Conservation (phyloP, 1,140 invertebrate genomes). For the Scaptomyza pallida region DNA sequence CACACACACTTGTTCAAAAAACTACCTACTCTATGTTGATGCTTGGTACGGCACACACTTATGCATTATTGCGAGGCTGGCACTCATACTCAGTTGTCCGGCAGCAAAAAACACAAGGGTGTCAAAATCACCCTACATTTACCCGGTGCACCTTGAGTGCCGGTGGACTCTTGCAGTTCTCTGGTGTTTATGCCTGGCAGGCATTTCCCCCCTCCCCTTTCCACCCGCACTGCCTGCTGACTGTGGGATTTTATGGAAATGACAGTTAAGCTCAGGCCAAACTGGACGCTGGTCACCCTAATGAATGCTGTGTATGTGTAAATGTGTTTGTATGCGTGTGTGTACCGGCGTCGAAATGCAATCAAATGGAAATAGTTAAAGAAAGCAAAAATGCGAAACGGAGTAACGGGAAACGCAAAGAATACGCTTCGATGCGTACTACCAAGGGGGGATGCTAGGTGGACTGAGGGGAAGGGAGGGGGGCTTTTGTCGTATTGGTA, state of each 20-base stretch:
- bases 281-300: conserved; percentile 66
- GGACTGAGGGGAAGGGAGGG: background rate
- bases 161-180: too few relatives aligned
- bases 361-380: conserved; percentile 81
- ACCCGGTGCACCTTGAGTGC: too few relatives aligned
- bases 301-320: conserved; percentile 50
- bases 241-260: conserved; percentile 66
- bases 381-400: conserved; percentile 42
- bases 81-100: too few relatives aligned
- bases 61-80: too few relatives aligned
- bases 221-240: background rate
- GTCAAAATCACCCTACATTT: too few relatives aligned
- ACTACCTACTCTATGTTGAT: too few relatives aligned
- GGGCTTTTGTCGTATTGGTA: conserved; percentile 42
- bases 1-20: too few relatives aligned
- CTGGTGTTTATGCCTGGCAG: background rate
- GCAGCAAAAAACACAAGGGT: too few relatives aligned
- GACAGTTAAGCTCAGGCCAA: conserved; percentile 67
- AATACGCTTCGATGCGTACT: conserved; percentile 52
- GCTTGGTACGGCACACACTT: too few relatives aligned
- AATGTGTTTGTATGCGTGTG: conserved; percentile 4
- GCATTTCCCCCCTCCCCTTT: background rate
- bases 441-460: background rate
- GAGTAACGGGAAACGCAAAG: background rate
- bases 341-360: conserved; percentile 64